Base-by-base conservation (phyloP, 2,113 vertebrate species). In the Enhydra lutris region DNA sequence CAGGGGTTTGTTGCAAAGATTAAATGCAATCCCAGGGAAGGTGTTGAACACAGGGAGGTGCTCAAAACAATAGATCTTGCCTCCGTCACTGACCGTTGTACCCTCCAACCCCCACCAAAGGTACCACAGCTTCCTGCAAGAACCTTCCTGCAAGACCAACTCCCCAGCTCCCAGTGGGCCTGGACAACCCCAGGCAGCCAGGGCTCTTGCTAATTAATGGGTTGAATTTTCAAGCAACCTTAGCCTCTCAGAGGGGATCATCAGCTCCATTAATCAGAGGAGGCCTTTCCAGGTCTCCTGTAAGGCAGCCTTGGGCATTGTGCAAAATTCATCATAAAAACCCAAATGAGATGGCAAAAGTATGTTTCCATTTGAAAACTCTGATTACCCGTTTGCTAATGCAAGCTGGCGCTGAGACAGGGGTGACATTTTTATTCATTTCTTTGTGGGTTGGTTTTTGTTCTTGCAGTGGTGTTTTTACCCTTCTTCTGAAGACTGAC, bases 311-410 rank as follows among this genome's bases (percentile, higher is more conserved):
- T 94, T 15, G 20, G 95, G 96, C 76, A n/a, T 85, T 39, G 45
- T 36, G 59, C 15, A 79, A 65, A 97, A 98, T 97, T 98, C 95
- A 98, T 98, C 97, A 98, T 92, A 89, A 98, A 98, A 98, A 93
- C 86, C 91, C 63, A 94, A 97, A 94, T 88, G 91, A 98, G 96
- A 96, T 86, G 96, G 94, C 76, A 94, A 94, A 96, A 97, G 95
- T 85, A 23, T 73, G 89, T 98, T 93, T 94, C 91, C 85, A 45
- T 96, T 95, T 2, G 3, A 69, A 92, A 97, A 23, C 39, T 71
- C 74, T 57, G 95, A 95, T 94, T 97, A 89, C 74, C 50, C 36
- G 18, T 73, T 82, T 95, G 65, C 84, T 97, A 96, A 97, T 73
- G 79, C 90, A 97, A 97, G 26, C 69, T 89, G 69, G 96, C 73